Evolutionary conservation across 2,888 invertebrate genomes (phyloP), one percentile per base, ranked within the genome.

Genomic region (Linnaemya vulpina): DNA sequence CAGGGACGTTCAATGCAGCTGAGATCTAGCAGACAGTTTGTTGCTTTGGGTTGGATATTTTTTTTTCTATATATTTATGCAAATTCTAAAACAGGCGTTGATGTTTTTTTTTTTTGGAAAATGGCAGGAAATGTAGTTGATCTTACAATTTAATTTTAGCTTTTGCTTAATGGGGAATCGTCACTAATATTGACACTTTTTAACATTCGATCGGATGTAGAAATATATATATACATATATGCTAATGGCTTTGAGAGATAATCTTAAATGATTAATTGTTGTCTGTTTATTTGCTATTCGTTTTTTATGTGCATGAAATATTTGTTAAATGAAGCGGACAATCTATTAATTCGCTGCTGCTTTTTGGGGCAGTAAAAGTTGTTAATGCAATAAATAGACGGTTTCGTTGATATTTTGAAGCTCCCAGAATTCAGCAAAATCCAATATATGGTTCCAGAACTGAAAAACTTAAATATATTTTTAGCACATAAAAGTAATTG

Each of bases 81-180:
- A 51, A 62, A 62, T 62, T 40, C 3, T 13, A 4, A 70, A 35
- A 70, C 30, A 71, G 62, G 38, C 40, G 22, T 73, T 71, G 9
- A 17, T 7, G 5, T 38, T 15, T n/a, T 20, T 46, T 49, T 70
- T 60, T 38, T 35, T 17, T 71, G 10, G 35, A 65, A 60, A 46
- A 58, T 65, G 76, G n/a, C 84, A 84, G 84, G 79, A 84, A 84
- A 53, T 84, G 76, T 63, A 76, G 79, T 55, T 76, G 67, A 73
- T 84, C 30, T 71, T 55, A 11, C 51, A 65, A 80, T 60, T 76
- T 11, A 70, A 51, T 40, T 79, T 80, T 30, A 58, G 22, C n/a
- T n/a, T 13, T 49, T 58, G 22, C 35, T 43, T 53, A 79, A 76
- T 51, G 75, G 65, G 38, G 73, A 71, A 63, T 71, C 40, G 76